These are phyloP conservation scores for Dermolepida albohirtum DNA, from an alignment of 2,888 invertebrate genomes.

Conservation along the genomic window DNA sequence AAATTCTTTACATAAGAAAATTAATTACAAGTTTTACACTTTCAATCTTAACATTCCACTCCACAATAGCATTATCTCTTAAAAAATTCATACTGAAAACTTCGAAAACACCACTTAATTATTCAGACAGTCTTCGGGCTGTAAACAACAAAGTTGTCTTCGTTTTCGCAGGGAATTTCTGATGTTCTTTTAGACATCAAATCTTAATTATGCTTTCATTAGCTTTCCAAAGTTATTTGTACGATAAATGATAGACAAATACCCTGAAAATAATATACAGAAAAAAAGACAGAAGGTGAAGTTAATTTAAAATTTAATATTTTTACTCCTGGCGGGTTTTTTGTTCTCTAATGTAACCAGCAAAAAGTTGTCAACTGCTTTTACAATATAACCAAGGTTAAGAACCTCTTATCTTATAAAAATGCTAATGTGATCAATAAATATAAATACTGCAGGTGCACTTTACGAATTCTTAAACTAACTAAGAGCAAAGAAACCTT, in stretches of 20 bases:
- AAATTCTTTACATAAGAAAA: not conserved
- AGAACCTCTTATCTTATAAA: constrained; percentile 8
- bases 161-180: not conserved
- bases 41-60: not conserved
- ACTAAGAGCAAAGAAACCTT: too few relatives aligned
- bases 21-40: not conserved
- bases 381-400: constrained; percentile 4
- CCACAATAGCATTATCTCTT: not conserved
- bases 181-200: not conserved
- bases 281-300: not conserved
- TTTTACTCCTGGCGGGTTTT: not conserved
- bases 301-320: not conserved
- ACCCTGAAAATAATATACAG: not conserved
- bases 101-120: constrained; percentile 20
- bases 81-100: constrained; percentile 20
- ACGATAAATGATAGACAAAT: not conserved
- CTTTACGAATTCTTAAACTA: too few relatives aligned
- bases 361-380: not conserved
- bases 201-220: constrained; percentile 1
- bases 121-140: constrained; percentile 22
- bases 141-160: constrained; percentile 5
- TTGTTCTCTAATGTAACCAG: not conserved
- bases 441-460: not conserved
- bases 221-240: not conserved
- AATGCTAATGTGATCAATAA: constrained; percentile 4